Conservation (phyloP, 2,113 vertebrate genomes). For the Numenius arquata region DNA sequence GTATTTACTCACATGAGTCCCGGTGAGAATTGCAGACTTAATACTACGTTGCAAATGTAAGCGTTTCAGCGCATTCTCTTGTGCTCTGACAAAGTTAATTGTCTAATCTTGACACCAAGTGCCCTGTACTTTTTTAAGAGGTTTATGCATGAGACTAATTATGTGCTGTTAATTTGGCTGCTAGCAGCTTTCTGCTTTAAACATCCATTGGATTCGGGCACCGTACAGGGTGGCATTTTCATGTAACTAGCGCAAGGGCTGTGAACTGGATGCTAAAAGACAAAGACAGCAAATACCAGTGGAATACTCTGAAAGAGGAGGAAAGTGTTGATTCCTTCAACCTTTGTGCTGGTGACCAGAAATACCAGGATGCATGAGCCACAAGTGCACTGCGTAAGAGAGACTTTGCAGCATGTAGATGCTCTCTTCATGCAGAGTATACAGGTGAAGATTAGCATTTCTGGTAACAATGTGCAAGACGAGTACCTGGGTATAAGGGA, state of each 20-base stretch:
- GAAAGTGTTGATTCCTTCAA: not conserved
- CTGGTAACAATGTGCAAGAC: not conserved
- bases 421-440: not conserved
- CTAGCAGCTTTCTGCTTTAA: constrained; percentile 69
- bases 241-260: constrained; percentile 29
- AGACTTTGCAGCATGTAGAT: not conserved
- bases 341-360: not conserved
- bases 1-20: constrained; percentile 42
- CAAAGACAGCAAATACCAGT: not conserved
- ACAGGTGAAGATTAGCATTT: not conserved
- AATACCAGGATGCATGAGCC: not conserved
- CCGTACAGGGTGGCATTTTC: constrained; percentile 59
- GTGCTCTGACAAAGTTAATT: constrained; percentile 69
- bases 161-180: constrained; percentile 74
- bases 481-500: not conserved
- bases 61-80: not conserved
- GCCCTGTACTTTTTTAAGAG: constrained; percentile 67
- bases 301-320: not conserved
- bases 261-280: constrained; percentile 12
- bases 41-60: constrained; percentile 34
- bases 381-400: not conserved
- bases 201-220: constrained; percentile 61
- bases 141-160: constrained; percentile 77
- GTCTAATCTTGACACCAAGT: constrained; percentile 68
- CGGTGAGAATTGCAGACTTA: constrained; percentile 34